Base-by-base conservation (phyloP, 2,797 vertebrate genomes). In the Urophycis tenuis region DNA sequence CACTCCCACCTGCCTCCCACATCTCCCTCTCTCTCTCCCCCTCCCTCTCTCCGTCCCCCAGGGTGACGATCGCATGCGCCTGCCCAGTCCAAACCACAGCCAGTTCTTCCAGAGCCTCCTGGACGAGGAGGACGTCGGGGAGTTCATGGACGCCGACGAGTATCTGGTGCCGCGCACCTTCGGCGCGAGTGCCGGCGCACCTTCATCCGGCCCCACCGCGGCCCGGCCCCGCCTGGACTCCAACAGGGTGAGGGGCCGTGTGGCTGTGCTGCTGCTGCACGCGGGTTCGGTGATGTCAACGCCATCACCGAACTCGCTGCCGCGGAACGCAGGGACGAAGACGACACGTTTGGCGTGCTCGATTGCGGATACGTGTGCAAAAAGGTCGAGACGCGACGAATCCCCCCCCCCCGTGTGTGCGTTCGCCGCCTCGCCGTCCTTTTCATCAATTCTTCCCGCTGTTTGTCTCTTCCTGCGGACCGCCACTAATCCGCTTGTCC, bases 21-120 rank as follows among this genome's bases (percentile, higher is more conserved):
- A 3, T 7, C 7, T 7, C 33, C 29, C 69, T 15, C 25, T 5
- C 69, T 71, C 8, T 67, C 19, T 29, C n/a, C 10, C 25, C 69
- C 69, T 45, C 41, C 31, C 71, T 14, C 15, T 15, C 71, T 4
- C 15, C 41, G 15, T 33, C 29, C 15, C 14, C 71, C 78, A 99
- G 97, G 97, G 96, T 72, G 97, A 99, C 49, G 97, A 99, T 83
- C 94, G 95, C 14, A 97, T 98, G 96, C 98, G 97, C 89, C 95
- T 98, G 33, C 97, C 97, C 41, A 98, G 96, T 85, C 97, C 97
- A 71, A 97, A 94, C 6, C 96, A 98, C 92, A 98, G 97, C 91
- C 97, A 97, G 89, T 98, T 99, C 91, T 99, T 99, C 91, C 96
- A 99, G 92, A 99, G 95, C 84, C 95, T 99, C 34, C 91, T 98